A percentile compares a stretch with the other conserved stretches of the same genome.
phyloP scores from a whole-genome alignment of 2,888 invertebrate species.

The Elmis aenea region DNA sequence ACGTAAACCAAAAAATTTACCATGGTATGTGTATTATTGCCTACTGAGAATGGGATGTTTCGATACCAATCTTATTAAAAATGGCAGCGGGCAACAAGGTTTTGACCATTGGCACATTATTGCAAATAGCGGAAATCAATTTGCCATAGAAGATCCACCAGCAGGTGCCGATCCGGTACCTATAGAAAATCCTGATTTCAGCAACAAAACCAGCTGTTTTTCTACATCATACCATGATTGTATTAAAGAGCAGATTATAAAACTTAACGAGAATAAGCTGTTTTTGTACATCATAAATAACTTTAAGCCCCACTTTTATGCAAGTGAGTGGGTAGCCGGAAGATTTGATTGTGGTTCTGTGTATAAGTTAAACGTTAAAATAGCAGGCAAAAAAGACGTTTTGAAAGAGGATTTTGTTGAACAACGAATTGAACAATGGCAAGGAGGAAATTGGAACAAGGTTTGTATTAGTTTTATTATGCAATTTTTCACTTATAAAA shows the following conservation, averaged over 20 bases:
- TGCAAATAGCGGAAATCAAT: conserved; percentile 41
- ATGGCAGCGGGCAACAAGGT: conserved; percentile 48
- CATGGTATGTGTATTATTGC: conserved; percentile 46
- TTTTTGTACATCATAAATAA: conserved; percentile 45
- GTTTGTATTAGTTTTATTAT: conserved; percentile 21
- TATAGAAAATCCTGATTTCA: conserved; percentile 41
- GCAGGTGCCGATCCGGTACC: conserved; percentile 46
- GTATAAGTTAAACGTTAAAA: conserved; percentile 36
- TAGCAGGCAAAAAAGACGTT: conserved; percentile 22
- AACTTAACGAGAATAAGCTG: conserved; percentile 44
- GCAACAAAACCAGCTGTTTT: conserved; percentile 48
- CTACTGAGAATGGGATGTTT: conserved; percentile 45
- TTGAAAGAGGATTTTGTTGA: conserved; percentile 24
- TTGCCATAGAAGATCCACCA: conserved; percentile 50
- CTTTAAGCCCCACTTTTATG: conserved; percentile 50
- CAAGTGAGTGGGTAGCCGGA: conserved; percentile 49
- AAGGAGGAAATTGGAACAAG: conserved; percentile 41
- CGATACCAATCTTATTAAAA: conserved; percentile 49
- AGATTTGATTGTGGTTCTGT: conserved; percentile 49
- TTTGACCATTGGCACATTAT: conserved; percentile 43
- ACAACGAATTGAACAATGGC: conserved; percentile 32
- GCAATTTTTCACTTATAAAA: background rate
- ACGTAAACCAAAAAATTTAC: conserved; percentile 33
- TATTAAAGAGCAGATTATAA: conserved; percentile 48
- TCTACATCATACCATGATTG: conserved; percentile 51